phyloP scores from a whole-genome alignment of 2,113 vertebrate species.

The Takifugu bimaculatus region DNA sequence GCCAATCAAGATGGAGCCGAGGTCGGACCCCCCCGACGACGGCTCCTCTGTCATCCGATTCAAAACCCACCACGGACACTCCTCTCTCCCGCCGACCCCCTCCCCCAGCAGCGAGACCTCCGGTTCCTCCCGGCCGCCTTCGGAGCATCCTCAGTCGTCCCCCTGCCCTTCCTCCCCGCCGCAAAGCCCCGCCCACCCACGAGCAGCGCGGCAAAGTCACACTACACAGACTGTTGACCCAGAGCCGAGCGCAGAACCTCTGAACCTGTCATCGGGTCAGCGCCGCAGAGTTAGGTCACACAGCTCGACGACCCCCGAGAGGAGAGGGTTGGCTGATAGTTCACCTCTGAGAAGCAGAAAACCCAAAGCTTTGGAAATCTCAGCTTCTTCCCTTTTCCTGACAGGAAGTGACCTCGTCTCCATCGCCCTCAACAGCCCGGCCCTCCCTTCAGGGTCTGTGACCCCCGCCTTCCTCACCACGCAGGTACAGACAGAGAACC shows the following conservation, averaged over 20 bases:
- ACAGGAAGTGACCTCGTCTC: conserved; percentile 86
- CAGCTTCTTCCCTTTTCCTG: conserved; percentile 81
- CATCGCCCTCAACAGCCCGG: conserved; percentile 90
- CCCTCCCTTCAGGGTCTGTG: conserved; percentile 88
- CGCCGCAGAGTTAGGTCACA: conserved; percentile 77
- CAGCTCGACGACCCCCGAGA: conserved; percentile 49
- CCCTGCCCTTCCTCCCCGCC: conserved; percentile 67
- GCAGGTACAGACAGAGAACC: conserved; percentile 73
- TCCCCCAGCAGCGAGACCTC: conserved; percentile 75
- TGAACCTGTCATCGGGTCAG: conserved; percentile 89
- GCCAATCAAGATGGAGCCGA: conserved; percentile 83
- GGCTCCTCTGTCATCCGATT: conserved; percentile 92
- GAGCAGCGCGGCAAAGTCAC: conserved; percentile 71
- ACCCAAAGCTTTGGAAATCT: conserved; percentile 89
- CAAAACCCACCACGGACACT: conserved; percentile 82
- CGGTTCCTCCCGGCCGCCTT: conserved; percentile 74
- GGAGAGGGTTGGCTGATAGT: conserved; percentile 45
- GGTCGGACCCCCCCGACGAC: conserved; percentile 72
- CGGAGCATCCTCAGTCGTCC: conserved; percentile 73
- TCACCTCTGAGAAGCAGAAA: conserved; percentile 83
- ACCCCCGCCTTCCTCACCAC: conserved; percentile 90
- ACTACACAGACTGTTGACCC: conserved; percentile 73
- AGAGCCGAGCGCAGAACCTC: conserved; percentile 78
- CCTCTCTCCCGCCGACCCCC: conserved; percentile 79
- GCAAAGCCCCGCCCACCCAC: conserved; percentile 73